Percentiles rank a stretch among this genome's conserved stretches.
Evolutionary conservation across 2,797 vertebrate genomes (phyloP).

Genomic region (Pagetopsis macropterus): DNA sequence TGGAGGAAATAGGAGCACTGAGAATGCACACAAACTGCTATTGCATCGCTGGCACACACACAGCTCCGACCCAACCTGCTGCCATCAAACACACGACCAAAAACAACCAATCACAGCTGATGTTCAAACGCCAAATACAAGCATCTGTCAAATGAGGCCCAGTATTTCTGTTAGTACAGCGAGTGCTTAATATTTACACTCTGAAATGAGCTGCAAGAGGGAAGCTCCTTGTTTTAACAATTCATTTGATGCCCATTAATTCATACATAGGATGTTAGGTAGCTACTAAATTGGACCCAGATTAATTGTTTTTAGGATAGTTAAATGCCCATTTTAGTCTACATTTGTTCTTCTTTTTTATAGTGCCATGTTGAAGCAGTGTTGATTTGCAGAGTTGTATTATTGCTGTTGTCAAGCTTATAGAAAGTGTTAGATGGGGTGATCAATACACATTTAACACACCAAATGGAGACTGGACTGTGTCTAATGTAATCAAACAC

Average conservation of each 20-base stretch:
- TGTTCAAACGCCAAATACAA: conserved; percentile 49
- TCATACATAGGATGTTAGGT: conserved; percentile 39
- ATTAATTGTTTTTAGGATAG: conserved; percentile 19
- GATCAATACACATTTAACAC: conserved; percentile 60
- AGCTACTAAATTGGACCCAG: conserved; percentile 38
- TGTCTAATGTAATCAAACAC: conserved; percentile 57
- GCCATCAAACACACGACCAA: conserved; percentile 53
- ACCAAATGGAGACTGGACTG: conserved; percentile 63
- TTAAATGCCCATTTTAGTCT: conserved; percentile 35
- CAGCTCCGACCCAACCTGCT: conserved; percentile 54
- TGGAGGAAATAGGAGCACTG: conserved; percentile 48
- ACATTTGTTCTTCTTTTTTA: conserved; percentile 27
- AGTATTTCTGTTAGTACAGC: conserved; percentile 44
- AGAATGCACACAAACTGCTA: conserved; percentile 57
- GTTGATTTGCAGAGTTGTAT: conserved; percentile 49
- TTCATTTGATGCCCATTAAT: conserved; percentile 61
- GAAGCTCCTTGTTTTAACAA: conserved; percentile 54
- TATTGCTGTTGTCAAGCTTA: conserved; percentile 39
- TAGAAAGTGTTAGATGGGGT: conserved; percentile 28
- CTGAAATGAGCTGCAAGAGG: conserved; percentile 49
- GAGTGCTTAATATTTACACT: conserved; percentile 55
- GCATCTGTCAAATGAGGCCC: conserved; percentile 46
- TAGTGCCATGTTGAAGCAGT: conserved; percentile 49
- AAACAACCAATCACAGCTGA: conserved; percentile 49
- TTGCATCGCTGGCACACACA: conserved; percentile 42